Conservation (phyloP, 1,140 invertebrate species). For the Chelonus insularis region DNA sequence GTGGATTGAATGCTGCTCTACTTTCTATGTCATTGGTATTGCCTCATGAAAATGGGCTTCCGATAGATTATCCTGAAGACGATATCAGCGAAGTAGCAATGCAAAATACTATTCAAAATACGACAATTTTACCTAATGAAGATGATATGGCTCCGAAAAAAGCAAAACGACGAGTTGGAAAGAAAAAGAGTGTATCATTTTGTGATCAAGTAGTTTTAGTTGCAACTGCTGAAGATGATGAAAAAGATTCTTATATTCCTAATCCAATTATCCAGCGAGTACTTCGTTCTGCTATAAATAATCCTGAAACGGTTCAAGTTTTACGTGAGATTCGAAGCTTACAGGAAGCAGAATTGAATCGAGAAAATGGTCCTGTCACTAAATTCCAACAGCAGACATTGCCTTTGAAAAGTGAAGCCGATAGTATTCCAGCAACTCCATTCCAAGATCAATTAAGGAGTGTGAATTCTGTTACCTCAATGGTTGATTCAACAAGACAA, state of each 20-base stretch:
- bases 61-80: slow-evolving; percentile 55
- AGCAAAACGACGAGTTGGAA: slow-evolving; percentile 63
- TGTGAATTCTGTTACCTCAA: slow-evolving; percentile 43
- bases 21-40: slow-evolving; percentile 54
- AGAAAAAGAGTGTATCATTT: slow-evolving; percentile 93
- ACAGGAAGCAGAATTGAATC: slow-evolving; percentile 56
- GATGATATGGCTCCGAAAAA: slow-evolving; percentile 52
- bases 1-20: slow-evolving; percentile 49
- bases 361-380: slow-evolving; percentile 42
- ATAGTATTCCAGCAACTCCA: slow-evolving; percentile 52
- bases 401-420: slow-evolving; percentile 54
- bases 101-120: slow-evolving; percentile 59
- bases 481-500: slow-evolving; percentile 34
- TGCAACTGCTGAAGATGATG: slow-evolving; percentile 87
- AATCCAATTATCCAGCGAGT: slow-evolving; percentile 89
- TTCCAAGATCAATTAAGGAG: slow-evolving; percentile 55
- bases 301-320: slow-evolving; percentile 66
- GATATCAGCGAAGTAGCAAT: slow-evolving; percentile 59
- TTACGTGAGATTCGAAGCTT: slow-evolving; percentile 59
- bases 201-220: slow-evolving; percentile 91
- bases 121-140: slow-evolving; percentile 52
- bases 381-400: slow-evolving; percentile 59
- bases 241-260: slow-evolving; percentile 86
- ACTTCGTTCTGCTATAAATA: slow-evolving; percentile 77
- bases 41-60: slow-evolving; percentile 56